phyloP scores from a whole-genome alignment of 2,888 invertebrate genomes.

The Ectemnius continuus region DNA sequence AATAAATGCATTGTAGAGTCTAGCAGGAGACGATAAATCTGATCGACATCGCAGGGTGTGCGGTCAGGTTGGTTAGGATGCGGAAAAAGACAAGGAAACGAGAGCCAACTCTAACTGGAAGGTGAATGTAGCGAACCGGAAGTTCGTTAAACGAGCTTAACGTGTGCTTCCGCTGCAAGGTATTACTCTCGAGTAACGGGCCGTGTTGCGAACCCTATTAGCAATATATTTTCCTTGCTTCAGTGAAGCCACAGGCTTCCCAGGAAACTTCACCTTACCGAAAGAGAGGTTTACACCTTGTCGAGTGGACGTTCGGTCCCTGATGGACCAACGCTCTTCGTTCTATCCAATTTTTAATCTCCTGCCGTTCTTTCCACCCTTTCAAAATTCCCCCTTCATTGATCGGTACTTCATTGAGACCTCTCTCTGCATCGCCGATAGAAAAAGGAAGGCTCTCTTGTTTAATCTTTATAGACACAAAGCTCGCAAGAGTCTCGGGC shows the following conservation, averaged over 20 bases:
- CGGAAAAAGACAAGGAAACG: conserved; percentile 11
- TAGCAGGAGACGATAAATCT: conserved; percentile 58
- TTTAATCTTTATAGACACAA: too few relatives aligned
- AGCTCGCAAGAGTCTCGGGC: too few relatives aligned
- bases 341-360: conserved; percentile 17
- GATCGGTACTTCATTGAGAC: conserved; percentile 22
- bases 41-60: conserved; percentile 41
- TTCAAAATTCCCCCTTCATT: neutral
- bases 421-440: neutral
- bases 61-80: neutral
- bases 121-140: conserved; percentile 30
- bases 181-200: conserved; percentile 74
- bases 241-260: conserved; percentile 59
- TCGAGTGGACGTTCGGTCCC: conserved; percentile 19
- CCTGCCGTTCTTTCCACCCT: too few relatives aligned
- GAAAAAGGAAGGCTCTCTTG: too few relatives aligned
- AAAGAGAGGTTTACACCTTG: conserved; percentile 66
- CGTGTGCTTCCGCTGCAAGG: conserved; percentile 69
- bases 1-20: conserved; percentile 33
- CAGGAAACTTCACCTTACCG: conserved; percentile 45
- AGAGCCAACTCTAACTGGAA: conserved; percentile 5
- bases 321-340: too few relatives aligned
- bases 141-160: conserved; percentile 72
- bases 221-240: conserved; percentile 73
- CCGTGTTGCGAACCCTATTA: conserved; percentile 73